phyloP scores from a whole-genome alignment of 2,113 vertebrate species.

The Felis chaus region DNA sequence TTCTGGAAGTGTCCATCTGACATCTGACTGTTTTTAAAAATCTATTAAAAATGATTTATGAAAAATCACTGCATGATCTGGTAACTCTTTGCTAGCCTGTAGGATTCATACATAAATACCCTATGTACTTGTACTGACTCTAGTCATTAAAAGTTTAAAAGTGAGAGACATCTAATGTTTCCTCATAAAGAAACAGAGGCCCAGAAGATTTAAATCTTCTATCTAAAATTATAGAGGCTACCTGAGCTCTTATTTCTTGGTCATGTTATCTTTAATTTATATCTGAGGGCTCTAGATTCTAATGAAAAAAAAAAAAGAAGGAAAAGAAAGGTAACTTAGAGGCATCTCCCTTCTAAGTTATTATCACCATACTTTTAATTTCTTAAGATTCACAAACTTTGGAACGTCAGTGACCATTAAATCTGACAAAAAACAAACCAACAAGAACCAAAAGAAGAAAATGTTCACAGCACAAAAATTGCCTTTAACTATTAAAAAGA shows the following conservation, averaged over 20 bases:
- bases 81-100: background rate
- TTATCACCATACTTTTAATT: conserved; percentile 3
- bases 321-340: background rate
- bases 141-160: background rate
- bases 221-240: background rate
- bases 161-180: background rate
- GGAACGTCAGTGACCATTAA: background rate
- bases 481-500: background rate
- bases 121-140: background rate
- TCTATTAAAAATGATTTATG: background rate
- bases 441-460: background rate
- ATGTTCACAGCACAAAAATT: background rate
- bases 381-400: background rate
- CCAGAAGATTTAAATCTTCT: background rate
- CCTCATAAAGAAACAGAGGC: background rate
- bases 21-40: background rate
- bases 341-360: background rate
- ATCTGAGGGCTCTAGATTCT: background rate
- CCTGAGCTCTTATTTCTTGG: background rate
- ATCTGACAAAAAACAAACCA: background rate
- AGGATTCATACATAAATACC: background rate
- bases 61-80: background rate
- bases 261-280: background rate
- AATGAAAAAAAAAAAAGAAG: background rate
- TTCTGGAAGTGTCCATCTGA: background rate